Evolutionary conservation across 2,888 invertebrate species (phyloP).

Genomic region (Holacanthella duospinosa): DNA sequence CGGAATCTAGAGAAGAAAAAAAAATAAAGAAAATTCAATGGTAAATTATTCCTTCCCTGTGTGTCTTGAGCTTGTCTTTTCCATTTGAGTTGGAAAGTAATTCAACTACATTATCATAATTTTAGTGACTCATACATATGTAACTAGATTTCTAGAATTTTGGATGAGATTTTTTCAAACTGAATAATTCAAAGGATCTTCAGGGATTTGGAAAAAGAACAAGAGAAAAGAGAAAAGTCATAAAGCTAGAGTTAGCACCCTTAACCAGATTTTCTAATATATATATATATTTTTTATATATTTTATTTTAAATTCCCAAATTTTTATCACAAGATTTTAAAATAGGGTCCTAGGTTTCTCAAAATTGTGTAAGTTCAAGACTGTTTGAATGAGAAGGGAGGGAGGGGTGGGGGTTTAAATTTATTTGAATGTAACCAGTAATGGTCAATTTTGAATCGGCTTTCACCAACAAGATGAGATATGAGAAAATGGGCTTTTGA

Average conservation of each 20-base stretch:
- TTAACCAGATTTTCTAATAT: no score
- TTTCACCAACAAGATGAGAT: not conserved
- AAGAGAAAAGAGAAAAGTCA: no score
- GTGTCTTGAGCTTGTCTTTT: no score
- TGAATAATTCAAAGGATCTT: not conserved
- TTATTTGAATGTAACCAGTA: not conserved
- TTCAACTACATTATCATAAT: conserved; percentile 5
- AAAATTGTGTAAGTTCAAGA: no score
- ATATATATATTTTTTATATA: no score
- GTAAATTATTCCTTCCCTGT: no score
- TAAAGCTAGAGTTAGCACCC: no score
- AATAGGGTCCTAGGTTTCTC: no score
- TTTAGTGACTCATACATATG: conserved; percentile 1
- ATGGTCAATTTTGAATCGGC: not conserved
- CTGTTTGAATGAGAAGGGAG: no score
- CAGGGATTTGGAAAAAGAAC: not conserved
- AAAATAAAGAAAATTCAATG: not conserved
- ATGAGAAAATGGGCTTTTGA: not conserved
- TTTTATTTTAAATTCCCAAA: no score
- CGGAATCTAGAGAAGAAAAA: not conserved
- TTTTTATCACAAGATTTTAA: no score
- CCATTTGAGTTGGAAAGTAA: conserved; percentile 4
- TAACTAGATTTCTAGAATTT: not conserved
- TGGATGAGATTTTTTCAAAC: not conserved
- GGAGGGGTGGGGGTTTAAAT: no score